These are phyloP conservation scores for Formica aserva DNA, from an alignment of 2,888 invertebrate genomes.

Conservation along the genomic window DNA sequence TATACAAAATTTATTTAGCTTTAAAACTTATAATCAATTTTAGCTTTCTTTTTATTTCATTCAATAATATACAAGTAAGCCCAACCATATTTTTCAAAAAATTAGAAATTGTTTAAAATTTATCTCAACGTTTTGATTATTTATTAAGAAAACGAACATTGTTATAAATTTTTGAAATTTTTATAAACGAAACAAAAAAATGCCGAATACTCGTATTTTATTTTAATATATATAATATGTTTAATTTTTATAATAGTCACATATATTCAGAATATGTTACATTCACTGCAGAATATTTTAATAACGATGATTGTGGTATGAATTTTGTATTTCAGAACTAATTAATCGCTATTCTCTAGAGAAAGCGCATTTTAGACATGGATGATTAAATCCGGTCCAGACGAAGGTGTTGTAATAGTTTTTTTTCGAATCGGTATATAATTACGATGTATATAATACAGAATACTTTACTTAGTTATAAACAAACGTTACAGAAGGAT, in stretches of 20 bases:
- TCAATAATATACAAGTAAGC: background rate
- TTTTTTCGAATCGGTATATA: conserved; percentile 26
- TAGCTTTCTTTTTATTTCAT: background rate
- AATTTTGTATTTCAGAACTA: background rate
- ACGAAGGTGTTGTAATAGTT: conserved; percentile 29
- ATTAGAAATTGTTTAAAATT: background rate
- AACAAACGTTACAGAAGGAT: conserved; percentile 56
- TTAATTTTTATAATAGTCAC: conserved; percentile 2
- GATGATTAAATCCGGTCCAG: conserved; percentile 11
- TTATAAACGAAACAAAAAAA: background rate
- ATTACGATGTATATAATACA: conserved; percentile 59
- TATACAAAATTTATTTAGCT: background rate
- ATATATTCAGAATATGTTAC: background rate
- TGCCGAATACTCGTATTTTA: background rate
- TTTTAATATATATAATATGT: background rate
- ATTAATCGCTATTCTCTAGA: conserved; percentile 24
- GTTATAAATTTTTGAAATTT: background rate
- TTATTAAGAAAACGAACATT: background rate
- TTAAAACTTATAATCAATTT: conserved; percentile 16
- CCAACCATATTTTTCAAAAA: background rate
- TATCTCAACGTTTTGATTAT: background rate
- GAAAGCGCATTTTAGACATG: conserved; percentile 43
- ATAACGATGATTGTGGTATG: background rate
- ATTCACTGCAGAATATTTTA: background rate
- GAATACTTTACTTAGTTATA: conserved; percentile 44